Conservation (phyloP, 2,113 vertebrate genomes). For the Cromileptes altivelis region DNA sequence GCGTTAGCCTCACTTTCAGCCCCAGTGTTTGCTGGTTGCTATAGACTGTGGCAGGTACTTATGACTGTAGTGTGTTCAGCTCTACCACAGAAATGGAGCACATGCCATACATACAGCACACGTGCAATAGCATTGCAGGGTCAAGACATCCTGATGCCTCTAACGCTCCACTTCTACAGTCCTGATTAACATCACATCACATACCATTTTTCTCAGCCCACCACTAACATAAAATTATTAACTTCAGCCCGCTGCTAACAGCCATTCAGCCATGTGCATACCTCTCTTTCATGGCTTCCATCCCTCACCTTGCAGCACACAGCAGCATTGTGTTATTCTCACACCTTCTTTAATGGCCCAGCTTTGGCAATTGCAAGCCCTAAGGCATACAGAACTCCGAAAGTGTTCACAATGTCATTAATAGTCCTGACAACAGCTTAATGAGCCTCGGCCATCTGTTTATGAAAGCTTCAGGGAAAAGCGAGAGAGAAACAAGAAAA, state of each 20-base stretch:
- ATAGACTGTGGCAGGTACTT: neutral
- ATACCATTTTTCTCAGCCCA: conserved; percentile 28
- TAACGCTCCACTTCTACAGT: too few species aligned
- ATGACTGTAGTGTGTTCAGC: neutral
- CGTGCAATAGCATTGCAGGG: neutral
- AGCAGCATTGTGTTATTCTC: conserved; percentile 75
- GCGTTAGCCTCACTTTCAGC: too few species aligned
- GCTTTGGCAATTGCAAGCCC: conserved; percentile 67
- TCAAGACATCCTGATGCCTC: neutral
- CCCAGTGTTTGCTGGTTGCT: too few species aligned
- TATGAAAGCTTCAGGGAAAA: conserved; percentile 78
- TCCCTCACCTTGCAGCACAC: conserved; percentile 74
- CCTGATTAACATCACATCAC: too few species aligned
- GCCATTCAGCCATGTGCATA: conserved; percentile 59
- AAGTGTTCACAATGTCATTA: conserved; percentile 84
- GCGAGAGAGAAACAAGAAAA: conserved; percentile 72
- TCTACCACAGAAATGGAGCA: neutral
- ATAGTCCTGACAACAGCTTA: conserved; percentile 85
- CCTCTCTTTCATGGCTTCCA: conserved; percentile 66
- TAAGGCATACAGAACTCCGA: conserved; percentile 73
- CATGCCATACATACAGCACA: neutral
- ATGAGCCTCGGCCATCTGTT: conserved; percentile 85
- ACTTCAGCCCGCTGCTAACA: conserved; percentile 57
- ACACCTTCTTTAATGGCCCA: conserved; percentile 77
- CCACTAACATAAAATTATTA: conserved; percentile 60